Base-by-base conservation (phyloP, 2,797 vertebrate species). In the Labeo calbasu region DNA sequence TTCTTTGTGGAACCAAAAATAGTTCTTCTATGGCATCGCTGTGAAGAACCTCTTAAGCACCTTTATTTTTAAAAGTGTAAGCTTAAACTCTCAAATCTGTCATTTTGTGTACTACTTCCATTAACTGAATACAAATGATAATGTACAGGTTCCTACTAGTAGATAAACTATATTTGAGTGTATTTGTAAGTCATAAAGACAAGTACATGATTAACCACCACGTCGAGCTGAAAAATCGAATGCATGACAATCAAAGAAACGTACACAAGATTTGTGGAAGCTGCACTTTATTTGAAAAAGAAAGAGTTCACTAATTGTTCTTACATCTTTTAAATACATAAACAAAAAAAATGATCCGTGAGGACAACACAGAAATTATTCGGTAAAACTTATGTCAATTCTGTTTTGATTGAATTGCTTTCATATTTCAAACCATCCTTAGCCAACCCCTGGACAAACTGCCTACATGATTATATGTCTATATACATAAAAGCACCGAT, bases 281-380 rank as follows among this genome's bases (percentile, higher is more conserved):
- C 98, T 98, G 98, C 97, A 96, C 97, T 99, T 99, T 99, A 99
- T 99, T 99, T 98, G 96, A 97, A 99, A 94, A 94, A 92, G 94
- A 94, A 93, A 89, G 92, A 89, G 90, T 98, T 95, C 96, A 98
- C 97, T 96, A 94, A 96, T 95, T 96, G 95, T 96, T 97, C 97
- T 95, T 98, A 99, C 97, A 94, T 97, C 94, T 96, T 97, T 96
- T 97, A 98, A 94, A 94, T 94, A 96, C 97, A 97, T 97, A 97
- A 98, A 55, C 12, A 32, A 36, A 72, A 32, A 32, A 95, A 96
- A 96, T 97, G 93, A 86, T 94, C 96, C 97, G 96, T 96, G 96
- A 96, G 96, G 97, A 97, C 96, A 96, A 97, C 96, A 97, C 97
- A 98, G 96, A 97, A 95, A 96, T 96, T 95, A 97, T 97, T 97